Percentiles rank a stretch among this genome's conserved stretches.
These are phyloP conservation scores for Tragelaphus scriptus DNA, from an alignment of 2,113 vertebrate species.

Conservation along the genomic window DNA sequence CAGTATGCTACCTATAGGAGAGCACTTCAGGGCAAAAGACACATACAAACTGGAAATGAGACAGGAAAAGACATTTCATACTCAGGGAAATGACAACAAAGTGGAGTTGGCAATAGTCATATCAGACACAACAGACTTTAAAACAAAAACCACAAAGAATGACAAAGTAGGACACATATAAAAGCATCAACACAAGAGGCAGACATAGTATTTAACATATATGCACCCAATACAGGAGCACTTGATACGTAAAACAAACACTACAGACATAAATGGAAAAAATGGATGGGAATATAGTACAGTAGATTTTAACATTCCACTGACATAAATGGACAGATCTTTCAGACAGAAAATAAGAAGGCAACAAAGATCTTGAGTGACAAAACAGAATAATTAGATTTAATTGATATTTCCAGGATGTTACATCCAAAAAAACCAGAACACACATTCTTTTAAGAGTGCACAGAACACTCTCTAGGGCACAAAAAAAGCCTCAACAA, in stretches of 20 bases:
- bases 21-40: background rate
- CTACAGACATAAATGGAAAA: background rate
- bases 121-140: background rate
- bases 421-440: background rate
- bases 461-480: background rate
- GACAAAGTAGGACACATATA: background rate
- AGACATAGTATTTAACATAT: background rate
- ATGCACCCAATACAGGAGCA: background rate
- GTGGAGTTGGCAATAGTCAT: background rate
- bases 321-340: background rate
- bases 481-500: background rate
- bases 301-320: background rate
- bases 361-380: background rate
- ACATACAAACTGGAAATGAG: background rate
- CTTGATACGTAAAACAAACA: background rate
- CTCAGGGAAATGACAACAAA: background rate
- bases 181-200: background rate
- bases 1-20: background rate
- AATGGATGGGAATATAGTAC: background rate
- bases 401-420: background rate
- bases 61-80: background rate
- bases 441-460: background rate
- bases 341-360: background rate
- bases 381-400: background rate
- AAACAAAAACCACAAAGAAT: background rate